Evolutionary conservation across 2,113 vertebrate genomes (phyloP).

Genomic region (Cephalophus harveyi): DNA sequence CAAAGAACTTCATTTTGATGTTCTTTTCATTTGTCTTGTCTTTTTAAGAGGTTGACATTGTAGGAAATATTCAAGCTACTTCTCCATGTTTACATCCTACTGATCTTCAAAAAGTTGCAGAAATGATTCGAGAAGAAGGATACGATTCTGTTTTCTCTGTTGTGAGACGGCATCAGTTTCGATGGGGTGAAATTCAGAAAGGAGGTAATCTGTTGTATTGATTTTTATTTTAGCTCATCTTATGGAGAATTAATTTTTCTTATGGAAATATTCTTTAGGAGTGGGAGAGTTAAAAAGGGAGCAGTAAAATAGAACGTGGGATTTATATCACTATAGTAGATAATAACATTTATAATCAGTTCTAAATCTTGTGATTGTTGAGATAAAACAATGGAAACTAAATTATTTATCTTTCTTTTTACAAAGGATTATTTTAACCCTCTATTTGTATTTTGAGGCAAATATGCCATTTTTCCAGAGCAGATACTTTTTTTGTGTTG

Average conservation of each 20-base stretch:
- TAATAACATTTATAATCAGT: neutral
- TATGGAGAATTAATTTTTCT: neutral
- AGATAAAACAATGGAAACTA: neutral
- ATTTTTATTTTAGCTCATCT: neutral
- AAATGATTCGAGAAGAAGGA: slow-evolving; percentile 84
- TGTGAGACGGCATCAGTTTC: slow-evolving; percentile 92
- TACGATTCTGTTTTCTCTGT: slow-evolving; percentile 95
- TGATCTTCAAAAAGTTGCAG: slow-evolving; percentile 87
- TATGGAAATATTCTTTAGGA: neutral
- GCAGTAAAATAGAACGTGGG: neutral
- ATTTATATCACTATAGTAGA: neutral
- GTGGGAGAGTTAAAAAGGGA: neutral
- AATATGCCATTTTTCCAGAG: neutral
- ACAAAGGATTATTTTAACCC: neutral
- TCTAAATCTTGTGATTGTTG: neutral
- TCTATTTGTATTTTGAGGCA: neutral
- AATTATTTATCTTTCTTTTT: neutral
- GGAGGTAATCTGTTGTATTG: slow-evolving; percentile 80
- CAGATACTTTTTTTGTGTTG: neutral
- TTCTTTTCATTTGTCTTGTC: slow-evolving; percentile 46
- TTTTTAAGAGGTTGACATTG: slow-evolving; percentile 87
- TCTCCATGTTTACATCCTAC: slow-evolving; percentile 94
- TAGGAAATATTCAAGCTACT: slow-evolving; percentile 96
- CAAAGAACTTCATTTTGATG: neutral
- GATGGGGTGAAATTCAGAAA: slow-evolving; percentile 91